Base-by-base conservation (phyloP, 2,888 invertebrate genomes). In the Terebella lapidaria region DNA sequence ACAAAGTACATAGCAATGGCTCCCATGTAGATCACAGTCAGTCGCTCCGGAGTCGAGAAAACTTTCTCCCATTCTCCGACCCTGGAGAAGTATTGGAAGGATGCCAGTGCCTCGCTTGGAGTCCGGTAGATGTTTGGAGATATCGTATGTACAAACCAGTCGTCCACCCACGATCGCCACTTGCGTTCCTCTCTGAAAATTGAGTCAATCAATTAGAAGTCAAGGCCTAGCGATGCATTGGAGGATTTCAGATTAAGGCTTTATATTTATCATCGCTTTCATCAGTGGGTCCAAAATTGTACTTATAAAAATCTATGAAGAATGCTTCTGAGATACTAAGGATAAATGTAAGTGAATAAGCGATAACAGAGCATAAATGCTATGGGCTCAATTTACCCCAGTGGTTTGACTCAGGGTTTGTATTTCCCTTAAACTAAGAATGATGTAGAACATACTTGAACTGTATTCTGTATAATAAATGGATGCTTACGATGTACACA, bases 101-200 rank as follows among this genome's bases (percentile, higher is more conserved):
- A 91, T 77, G 93, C 89, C 25, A 93, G 80, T 0, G 97, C 87
- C 82, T 99, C 97, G 0, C 83, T 81, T 0, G 86, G 81, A 0
- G 91, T 91, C 60, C 95, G 86, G 77, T 99, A 99, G 29, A 96
- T 94, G 81, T 99, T 99, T 0, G 99, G 99, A 0, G 97, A 96
- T 35, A 99, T 83, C 0, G 89, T 87, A 77, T 96, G 97, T 0
- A 99, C 94, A 1, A 96, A 84, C 46, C 89, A 87, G 54, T 87
- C 85, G 78, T 99, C 99, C 0, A 90, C 90, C 99, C 99, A 99
- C 74, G 88, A 86, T 54, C 99, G 85, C 97, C 97, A 99, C 74
- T 92, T 89, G 35, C 93, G 86, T 81, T 97, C 97, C 69, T 90
- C 89, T 46, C 94, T 94, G 74, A 52, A 84, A 84, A 56, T 26